A percentile compares a stretch with the other conserved stretches of the same genome.
phyloP scores from a whole-genome alignment of 2,888 invertebrate genomes.

The Phalera bucephala region DNA sequence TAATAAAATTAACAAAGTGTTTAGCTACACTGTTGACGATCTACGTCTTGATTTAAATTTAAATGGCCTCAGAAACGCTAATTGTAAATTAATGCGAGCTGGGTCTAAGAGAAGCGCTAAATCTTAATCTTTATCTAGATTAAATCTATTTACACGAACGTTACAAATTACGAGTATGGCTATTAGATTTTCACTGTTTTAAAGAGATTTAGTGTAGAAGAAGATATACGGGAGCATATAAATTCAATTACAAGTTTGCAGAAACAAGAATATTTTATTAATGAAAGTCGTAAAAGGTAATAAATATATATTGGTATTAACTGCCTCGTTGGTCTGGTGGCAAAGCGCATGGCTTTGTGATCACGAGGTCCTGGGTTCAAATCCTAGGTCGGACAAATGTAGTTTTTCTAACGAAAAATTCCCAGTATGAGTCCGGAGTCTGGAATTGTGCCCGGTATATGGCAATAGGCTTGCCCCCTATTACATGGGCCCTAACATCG shows the following conservation, averaged over 20 bases:
- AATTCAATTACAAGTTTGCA: not conserved
- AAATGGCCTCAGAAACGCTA: not conserved
- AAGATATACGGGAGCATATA: not conserved
- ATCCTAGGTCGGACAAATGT: too few species aligned
- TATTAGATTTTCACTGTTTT: not conserved
- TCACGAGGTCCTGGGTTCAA: too few species aligned
- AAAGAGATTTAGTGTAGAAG: not conserved
- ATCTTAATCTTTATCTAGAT: not conserved
- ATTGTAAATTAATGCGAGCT: not conserved
- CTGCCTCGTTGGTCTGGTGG: too few species aligned
- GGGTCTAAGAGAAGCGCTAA: not conserved
- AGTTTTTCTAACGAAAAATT: too few species aligned
- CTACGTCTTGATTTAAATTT: not conserved
- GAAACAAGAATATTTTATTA: too few species aligned
- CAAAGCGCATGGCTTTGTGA: too few species aligned
- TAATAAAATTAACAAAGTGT: not conserved
- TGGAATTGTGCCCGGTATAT: too few species aligned
- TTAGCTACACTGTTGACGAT: slow-evolving; percentile 1
- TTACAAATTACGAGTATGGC: not conserved
- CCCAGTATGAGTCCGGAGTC: too few species aligned
- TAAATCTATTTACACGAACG: not conserved
- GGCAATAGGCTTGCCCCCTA: too few species aligned
- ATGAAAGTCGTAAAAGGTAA: too few species aligned
- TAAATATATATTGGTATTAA: too few species aligned
- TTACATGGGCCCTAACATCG: too few species aligned